A percentile compares a stretch with the other conserved stretches of the same genome.
phyloP scores from a whole-genome alignment of 1,140 invertebrate genomes.

The Lordiphosa stackelbergi region DNA sequence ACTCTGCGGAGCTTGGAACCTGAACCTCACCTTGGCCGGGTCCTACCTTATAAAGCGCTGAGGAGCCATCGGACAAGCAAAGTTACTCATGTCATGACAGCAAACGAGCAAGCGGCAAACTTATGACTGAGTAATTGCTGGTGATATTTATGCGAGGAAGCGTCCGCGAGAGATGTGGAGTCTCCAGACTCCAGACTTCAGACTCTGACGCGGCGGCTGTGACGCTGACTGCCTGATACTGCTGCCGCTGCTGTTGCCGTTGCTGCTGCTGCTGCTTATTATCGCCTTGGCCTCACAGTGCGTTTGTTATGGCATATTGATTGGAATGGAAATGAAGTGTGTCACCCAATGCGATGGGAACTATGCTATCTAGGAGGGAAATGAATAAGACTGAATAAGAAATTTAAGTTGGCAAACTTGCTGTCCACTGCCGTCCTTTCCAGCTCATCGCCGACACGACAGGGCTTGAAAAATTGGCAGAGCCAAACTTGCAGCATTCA shows the following conservation, averaged over 20 bases:
- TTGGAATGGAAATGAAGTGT: neutral
- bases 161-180: conserved; percentile 36
- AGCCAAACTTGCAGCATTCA: too few species aligned
- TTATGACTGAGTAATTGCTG: conserved; percentile 77
- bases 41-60: conserved; percentile 62
- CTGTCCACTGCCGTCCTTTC: too few species aligned
- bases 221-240: neutral
- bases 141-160: conserved; percentile 77
- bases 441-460: too few species aligned
- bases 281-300: conserved; percentile 55
- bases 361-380: too few species aligned
- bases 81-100: conserved; percentile 75
- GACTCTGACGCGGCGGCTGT: conserved; percentile 2
- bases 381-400: too few species aligned
- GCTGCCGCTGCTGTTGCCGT: neutral
- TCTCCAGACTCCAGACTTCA: conserved; percentile 1
- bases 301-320: conserved; percentile 47
- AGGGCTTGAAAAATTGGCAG: too few species aligned
- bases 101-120: conserved; percentile 74
- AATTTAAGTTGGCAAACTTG: too few species aligned
- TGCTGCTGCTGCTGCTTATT: conserved; percentile 41
- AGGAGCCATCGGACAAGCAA: conserved; percentile 48
- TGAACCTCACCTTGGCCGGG: neutral
- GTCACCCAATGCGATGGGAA: neutral
- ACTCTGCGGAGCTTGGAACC: neutral